Evolutionary conservation across 1,140 invertebrate species (phyloP).

Genomic region (Bradysia coprophila): DNA sequence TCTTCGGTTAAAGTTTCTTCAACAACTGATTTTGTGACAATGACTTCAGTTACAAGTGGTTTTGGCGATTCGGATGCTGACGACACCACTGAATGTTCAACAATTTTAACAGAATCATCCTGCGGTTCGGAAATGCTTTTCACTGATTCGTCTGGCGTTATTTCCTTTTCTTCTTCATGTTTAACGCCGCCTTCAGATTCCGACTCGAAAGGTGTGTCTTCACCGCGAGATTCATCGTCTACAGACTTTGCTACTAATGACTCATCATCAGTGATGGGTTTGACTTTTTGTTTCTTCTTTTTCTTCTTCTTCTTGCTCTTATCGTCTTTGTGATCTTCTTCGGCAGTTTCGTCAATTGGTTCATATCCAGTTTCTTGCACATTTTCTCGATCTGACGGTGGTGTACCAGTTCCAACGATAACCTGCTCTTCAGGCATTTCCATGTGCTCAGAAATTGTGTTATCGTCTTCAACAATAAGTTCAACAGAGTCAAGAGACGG

Average conservation of each 20-base stretch:
- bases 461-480: not conserved
- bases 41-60: slow-evolving; percentile 26
- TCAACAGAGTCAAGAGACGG: not conserved
- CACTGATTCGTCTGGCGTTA: slow-evolving; percentile 29
- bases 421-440: not conserved
- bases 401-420: not conserved
- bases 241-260: slow-evolving; percentile 22
- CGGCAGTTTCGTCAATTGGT: slow-evolving; percentile 30
- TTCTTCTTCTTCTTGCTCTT: slow-evolving; percentile 25
- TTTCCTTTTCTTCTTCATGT: slow-evolving; percentile 8
- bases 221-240: slow-evolving; percentile 9
- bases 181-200: not conserved
- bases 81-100: slow-evolving; percentile 34
- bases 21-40: slow-evolving; percentile 34
- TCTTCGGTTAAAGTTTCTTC: slow-evolving; percentile 32
- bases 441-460: slow-evolving; percentile 1
- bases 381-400: slow-evolving; percentile 9
- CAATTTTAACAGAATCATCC: slow-evolving; percentile 34
- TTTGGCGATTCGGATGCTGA: slow-evolving; percentile 15
- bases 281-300: slow-evolving; percentile 24
- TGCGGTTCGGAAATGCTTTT: slow-evolving; percentile 34
- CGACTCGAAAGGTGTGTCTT: slow-evolving; percentile 5
- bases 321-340: slow-evolving; percentile 17
- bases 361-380: slow-evolving; percentile 28
- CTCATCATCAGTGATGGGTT: slow-evolving; percentile 21